Evolutionary conservation across 2,113 vertebrate species (phyloP).

Genomic region (Melospiza melodia): DNA sequence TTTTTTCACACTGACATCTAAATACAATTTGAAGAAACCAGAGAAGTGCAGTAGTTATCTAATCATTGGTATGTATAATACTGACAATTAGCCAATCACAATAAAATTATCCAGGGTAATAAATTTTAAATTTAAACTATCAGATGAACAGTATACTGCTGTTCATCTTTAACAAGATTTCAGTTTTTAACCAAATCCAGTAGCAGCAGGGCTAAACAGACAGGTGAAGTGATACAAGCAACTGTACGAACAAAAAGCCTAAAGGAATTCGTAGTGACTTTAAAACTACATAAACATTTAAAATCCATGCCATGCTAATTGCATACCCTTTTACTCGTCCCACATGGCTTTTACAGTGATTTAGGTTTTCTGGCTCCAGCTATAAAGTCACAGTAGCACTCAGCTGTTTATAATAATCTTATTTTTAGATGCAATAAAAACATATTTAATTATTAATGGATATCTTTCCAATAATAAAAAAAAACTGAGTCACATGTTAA

Average conservation of each 20-base stretch:
- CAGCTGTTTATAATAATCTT: neutral
- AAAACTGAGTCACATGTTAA: neutral
- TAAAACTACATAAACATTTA: neutral
- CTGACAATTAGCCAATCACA: neutral
- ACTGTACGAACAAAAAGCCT: neutral
- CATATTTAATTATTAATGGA: neutral
- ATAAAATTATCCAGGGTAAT: neutral
- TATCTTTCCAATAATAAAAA: neutral
- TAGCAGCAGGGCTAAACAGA: neutral
- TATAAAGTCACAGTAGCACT: neutral
- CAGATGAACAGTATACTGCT: neutral
- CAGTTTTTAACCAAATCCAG: constrained; percentile 16
- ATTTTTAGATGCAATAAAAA: neutral
- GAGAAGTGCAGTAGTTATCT: neutral
- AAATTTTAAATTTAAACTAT: neutral
- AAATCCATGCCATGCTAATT: neutral
- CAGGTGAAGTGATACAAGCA: neutral
- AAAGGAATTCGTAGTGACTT: neutral
- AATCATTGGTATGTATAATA: neutral
- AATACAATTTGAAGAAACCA: neutral
- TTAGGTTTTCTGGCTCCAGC: neutral
- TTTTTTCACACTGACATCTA: neutral
- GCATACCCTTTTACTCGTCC: neutral
- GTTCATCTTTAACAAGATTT: neutral
- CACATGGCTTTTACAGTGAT: neutral